Conservation (phyloP, 2,888 invertebrate species). For the Limnephilus marmoratus region DNA sequence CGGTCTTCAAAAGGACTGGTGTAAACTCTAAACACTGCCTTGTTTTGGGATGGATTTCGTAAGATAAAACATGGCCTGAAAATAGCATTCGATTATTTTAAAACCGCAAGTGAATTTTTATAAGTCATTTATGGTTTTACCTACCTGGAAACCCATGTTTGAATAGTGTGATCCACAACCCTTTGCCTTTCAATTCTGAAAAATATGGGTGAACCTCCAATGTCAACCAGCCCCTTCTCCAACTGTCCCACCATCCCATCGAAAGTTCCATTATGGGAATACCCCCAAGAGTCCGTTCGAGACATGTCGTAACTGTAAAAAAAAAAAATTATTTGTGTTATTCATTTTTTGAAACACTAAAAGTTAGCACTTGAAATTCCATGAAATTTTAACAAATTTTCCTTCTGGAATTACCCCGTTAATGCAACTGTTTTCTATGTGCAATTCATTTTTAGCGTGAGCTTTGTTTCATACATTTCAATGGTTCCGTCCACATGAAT, state of each 20-base stretch:
- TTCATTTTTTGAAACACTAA: background rate
- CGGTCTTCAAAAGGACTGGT: slow-evolving; percentile 78
- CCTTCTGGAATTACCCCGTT: no score
- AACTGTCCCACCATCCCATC: slow-evolving; percentile 81
- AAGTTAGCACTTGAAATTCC: no score
- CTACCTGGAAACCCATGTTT: slow-evolving; percentile 81
- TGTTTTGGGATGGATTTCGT: slow-evolving; percentile 81
- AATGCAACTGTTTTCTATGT: no score
- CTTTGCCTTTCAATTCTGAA: slow-evolving; percentile 80
- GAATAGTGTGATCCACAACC: slow-evolving; percentile 78
- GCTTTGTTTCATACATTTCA: slow-evolving; percentile 1
- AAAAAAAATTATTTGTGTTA: background rate
- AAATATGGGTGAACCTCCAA: slow-evolving; percentile 82
- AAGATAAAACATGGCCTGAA: slow-evolving; percentile 82
- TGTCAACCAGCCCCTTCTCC: slow-evolving; percentile 78
- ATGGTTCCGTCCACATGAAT: no score
- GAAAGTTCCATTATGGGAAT: slow-evolving; percentile 79
- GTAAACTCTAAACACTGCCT: slow-evolving; percentile 80
- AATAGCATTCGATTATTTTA: slow-evolving; percentile 42
- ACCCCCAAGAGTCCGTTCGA: slow-evolving; percentile 81
- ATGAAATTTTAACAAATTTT: no score
- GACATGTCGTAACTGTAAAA: slow-evolving; percentile 71
- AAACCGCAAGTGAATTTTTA: background rate
- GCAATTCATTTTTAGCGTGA: background rate
- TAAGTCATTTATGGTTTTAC: slow-evolving; percentile 16